Base-by-base conservation (phyloP, 2,888 invertebrate genomes). In the Ectemnius continuus region DNA sequence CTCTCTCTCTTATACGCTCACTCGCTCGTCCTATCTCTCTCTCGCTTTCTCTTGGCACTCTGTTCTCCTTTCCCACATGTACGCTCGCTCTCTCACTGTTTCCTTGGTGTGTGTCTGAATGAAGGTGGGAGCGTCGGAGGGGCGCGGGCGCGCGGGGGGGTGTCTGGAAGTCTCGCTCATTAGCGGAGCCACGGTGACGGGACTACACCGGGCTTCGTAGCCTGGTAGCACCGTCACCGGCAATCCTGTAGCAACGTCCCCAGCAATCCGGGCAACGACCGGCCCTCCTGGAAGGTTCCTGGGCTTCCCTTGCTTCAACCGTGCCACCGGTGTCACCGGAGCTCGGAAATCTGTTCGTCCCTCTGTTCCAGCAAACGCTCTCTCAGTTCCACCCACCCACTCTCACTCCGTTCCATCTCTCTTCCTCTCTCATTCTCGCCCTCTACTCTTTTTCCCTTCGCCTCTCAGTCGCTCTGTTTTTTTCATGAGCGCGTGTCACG, bases 141-240 rank as follows among this genome's bases (percentile, higher is more conserved):
- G n/a, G n/a, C n/a, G n/a, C n/a, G 48, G 58, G 11, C 11, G 16
- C 1, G 36, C 6, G 5, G 62, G 70, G 62, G 68, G 65, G 66
- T 76, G 80, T 80, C 78, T 83, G 79, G 70, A 81, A 85, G 82
- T 82, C 84, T 72, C 79, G 83, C 82, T 86, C 81, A 83, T 86
- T 84, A 84, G 81, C 77, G 80, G 68, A 68, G 79, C 73, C 79
- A 79, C 75, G 73, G 70, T 70, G 75, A 71, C 63, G 77, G 67
- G 63, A 66, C 60, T 67, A 63, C 69, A 76, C 67, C 73, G 67
- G 61, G 70, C 61, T 63, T 67, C 63, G 71, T 64, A 23, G 26
- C 5, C 18, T 52, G 20, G 23, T 45, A 23, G 47, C 59, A 70
- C 67, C 62, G 58, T 63, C 63, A 58, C 66, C 52, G 28, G 59